Base-by-base conservation (phyloP, 1,140 invertebrate genomes). In the Lucilia sericata region DNA sequence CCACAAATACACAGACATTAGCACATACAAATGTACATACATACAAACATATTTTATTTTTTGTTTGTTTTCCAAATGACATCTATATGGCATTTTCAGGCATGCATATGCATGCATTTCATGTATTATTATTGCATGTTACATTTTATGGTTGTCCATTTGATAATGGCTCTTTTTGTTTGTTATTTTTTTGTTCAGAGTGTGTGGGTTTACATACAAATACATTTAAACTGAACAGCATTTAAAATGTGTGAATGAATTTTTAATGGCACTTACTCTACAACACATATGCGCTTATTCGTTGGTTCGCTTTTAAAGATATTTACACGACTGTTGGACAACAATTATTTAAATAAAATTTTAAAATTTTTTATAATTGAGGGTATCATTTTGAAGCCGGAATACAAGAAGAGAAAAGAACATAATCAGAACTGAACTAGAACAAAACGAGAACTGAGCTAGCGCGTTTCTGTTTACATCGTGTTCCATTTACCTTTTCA, bases 71-170 rank as follows among this genome's bases (percentile, higher is more conserved):
- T 70, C 9, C 5, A 70, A 70, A 70, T 70, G 65, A 70, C 65
- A 70, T 21, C 19, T 21, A 60, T 60, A 10, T 70, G 65, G n/a
- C 65, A 21, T 70, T 70, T 70, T 70, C 65, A 60, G 14, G 55
- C 55, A 70, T 70, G 65, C 65, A 70, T 70, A 70, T 70, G 65
- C 65, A 70, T 70, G 65, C 19, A 70, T 70, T 70, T 21, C 25
- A 42, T 78, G 75, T 78, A 42, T 36, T 78, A 36, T 36, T 78
- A 78, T 36, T 78, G 30, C 34, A 42, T 78, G 75, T n/a, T 21
- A 81, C 17, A 80, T 47, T 34, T 80, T 80, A 47, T 80, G n/a
- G 76, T 80, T 80, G 42, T 42, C 42, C 30, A 42, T 42, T 34
- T 42, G 17, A 80, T 36, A 30, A 36, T 75, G 21, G 74, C 74